phyloP scores from a whole-genome alignment of 2,888 invertebrate genomes.

The Protula sp. region DNA sequence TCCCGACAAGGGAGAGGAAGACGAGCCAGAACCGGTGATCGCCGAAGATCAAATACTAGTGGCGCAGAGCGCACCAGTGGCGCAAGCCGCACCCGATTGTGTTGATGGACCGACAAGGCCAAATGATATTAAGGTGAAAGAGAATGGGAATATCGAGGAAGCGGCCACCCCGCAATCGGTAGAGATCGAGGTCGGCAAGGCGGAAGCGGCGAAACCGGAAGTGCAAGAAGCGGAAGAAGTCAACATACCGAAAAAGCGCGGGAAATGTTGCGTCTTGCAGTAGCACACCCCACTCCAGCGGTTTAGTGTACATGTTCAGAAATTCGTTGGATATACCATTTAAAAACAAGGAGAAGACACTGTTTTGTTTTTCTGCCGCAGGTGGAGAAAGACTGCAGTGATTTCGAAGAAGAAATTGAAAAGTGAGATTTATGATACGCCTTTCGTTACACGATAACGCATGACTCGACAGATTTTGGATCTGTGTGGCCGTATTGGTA shows the following conservation, averaged over 20 bases:
- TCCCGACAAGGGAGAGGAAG: conserved; percentile 19
- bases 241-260: conserved; percentile 14
- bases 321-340: too few relatives aligned
- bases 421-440: too few relatives aligned
- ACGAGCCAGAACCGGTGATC: neutral
- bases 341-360: too few relatives aligned
- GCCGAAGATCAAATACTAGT: neutral
- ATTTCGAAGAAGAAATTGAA: too few relatives aligned
- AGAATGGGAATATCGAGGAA: conserved; percentile 14
- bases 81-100: neutral
- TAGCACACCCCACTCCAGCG: too few relatives aligned
- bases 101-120: neutral
- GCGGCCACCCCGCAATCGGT: conserved; percentile 15
- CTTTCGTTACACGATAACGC: too few relatives aligned
- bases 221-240: conserved; percentile 18
- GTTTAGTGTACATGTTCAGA: too few relatives aligned
- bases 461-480: too few relatives aligned
- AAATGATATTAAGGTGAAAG: conserved; percentile 6
- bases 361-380: too few relatives aligned
- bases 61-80: neutral
- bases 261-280: conserved; percentile 17
- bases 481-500: too few relatives aligned
- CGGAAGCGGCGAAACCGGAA: conserved; percentile 16
- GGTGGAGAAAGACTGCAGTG: too few relatives aligned
- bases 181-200: conserved; percentile 15